Base-by-base conservation (phyloP, 1,140 invertebrate genomes). In the Wasmannia auropunctata region DNA sequence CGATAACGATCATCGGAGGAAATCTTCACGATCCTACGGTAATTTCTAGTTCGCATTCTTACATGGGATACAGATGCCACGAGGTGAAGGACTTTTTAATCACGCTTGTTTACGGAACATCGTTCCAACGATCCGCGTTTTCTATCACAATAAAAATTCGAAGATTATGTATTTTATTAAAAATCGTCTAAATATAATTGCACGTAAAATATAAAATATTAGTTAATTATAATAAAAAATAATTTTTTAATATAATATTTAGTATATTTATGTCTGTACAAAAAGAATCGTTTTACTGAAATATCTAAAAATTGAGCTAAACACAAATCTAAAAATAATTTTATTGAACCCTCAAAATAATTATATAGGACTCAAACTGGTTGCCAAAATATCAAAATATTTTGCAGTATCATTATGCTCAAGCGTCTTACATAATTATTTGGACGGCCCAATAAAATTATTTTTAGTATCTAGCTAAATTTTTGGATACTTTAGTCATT, bases 51-150 rank as follows among this genome's bases (percentile, higher is more conserved):
- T 87, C 34, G 69, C 72, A 58, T 85, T 81, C 51, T 74, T 34
- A 28, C 28, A 8, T 22, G 86, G 46, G 70, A 88, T 58, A 34
- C 22, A 31, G 28, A 62, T n/a, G 7, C 25, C 19, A n/a, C 7
- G 0, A 34, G 74, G 87, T 74, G 49, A 88, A 77, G 49, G 67
- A 87, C 87, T 87, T 37, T 46, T 87, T 22, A 70, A 28, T 51
- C 43, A 60, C 22, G 10, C 74, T 70, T 88, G 86, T 88, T 88
- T 88, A 88, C 87, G 87, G 87, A 88, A 88, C 63, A 77, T 37
- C 11, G 40, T 79, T 51, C 34, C 8, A 22, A 63, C 14, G 40
- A 31, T 63, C 2, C 58, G 11, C 25, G 2, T 10, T 51, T 51
- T 49, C 37, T 46, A 46, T 6, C 16, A 31, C 56, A 8, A 22